These are phyloP conservation scores for Manis crassicaudata DNA, from an alignment of 2,797 vertebrate species.

Conservation along the genomic window DNA sequence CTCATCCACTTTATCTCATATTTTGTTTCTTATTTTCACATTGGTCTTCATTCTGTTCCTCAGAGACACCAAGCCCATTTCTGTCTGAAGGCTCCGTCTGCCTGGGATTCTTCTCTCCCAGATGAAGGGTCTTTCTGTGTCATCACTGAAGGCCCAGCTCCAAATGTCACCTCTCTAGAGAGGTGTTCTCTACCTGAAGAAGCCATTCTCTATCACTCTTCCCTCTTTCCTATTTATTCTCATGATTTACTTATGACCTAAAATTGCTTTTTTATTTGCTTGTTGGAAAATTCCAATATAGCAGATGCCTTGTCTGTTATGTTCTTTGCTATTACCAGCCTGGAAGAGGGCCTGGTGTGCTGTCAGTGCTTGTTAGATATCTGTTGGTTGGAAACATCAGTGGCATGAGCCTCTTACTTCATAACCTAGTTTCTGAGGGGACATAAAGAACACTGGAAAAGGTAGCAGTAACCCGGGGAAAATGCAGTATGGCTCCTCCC, in stretches of 20 bases:
- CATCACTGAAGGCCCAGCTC: neutral
- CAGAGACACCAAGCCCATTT: neutral
- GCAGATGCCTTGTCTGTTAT: neutral
- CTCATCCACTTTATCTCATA: neutral
- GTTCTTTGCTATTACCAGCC: neutral
- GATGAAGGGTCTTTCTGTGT: neutral
- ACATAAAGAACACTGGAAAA: neutral
- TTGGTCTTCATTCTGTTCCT: neutral
- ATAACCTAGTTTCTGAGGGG: neutral
- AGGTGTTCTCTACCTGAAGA: neutral
- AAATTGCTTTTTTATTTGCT: neutral
- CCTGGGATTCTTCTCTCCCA: neutral
- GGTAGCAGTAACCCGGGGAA: neutral
- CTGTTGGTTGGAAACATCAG: neutral
- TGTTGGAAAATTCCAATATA: neutral
- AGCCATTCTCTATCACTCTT: neutral
- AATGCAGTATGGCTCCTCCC: neutral
- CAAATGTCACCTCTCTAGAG: neutral
- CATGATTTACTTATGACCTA: neutral
- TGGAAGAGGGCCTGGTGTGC: neutral
- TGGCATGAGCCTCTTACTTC: neutral
- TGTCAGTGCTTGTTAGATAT: neutral
- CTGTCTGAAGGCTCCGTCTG: neutral
- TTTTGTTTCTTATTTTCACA: neutral
- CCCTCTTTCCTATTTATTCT: neutral